Base-by-base conservation (phyloP, 2,797 vertebrate species). In the Astyanax mexicanus region DNA sequence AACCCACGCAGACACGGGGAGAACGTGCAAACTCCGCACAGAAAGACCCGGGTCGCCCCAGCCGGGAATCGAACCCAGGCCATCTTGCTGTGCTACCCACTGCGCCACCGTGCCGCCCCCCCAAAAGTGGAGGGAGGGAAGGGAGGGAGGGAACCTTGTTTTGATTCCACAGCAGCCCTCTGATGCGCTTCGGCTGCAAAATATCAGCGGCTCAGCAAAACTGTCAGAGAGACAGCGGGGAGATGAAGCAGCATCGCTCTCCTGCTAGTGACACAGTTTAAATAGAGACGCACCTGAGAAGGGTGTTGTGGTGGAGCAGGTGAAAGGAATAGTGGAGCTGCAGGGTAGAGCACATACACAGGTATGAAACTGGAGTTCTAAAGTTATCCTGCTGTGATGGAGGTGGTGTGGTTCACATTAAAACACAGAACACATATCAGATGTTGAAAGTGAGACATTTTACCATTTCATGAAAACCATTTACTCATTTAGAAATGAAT, bases 131-230 rank as follows among this genome's bases (percentile, higher is more conserved):
- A n/a, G n/a, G n/a, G n/a, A n/a, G n/a, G n/a, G n/a, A n/a, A 37
- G 38, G 1, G 44, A 23, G 40, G 32, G 44, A n/a, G n/a, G 23
- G 3, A 23, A 51, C 15, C 58, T 12, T 9, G 38, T 51, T 62
- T 72, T 40, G 12, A 72, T 49, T 37, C 10, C 32, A 49, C 13
- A 61, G 6, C 13, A 38, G 32, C 69, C 37, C 29, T 32, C 70
- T 32, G 54, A 25, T 27, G 21, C 61, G 71, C 13, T 64, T 19
- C 21, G 13, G 13, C 23, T 52, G 45, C 8, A 51, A 62, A 64
- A 52, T 57, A 57, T 17, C 54, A 32, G 27, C 6, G 5, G 54
- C 54, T 57, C 54, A 57, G 54, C 54, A 57, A 57, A 57, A 57
- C 54, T 57, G 54, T 57, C 54, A 57, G 54, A 29, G 27, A 57